phyloP scores from a whole-genome alignment of 2,113 vertebrate genomes.

The Phocoena phocoena region DNA sequence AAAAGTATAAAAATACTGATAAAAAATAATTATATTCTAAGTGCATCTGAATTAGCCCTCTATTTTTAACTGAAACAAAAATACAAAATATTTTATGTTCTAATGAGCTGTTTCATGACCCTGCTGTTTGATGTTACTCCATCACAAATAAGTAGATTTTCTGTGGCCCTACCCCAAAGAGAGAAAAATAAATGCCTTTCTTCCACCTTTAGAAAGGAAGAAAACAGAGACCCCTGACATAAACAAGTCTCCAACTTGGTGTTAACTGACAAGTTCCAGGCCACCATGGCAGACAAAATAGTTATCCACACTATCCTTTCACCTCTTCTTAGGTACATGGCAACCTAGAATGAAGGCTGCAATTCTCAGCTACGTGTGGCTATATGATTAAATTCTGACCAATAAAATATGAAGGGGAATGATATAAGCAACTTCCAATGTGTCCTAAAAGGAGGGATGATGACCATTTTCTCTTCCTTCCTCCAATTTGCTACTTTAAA shows the following conservation, averaged over 20 bases:
- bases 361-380: background rate
- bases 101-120: background rate
- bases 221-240: background rate
- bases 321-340: background rate
- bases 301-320: background rate
- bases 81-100: background rate
- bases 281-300: background rate
- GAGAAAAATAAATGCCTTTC: background rate
- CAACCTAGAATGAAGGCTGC: background rate
- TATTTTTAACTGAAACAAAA: slow-evolving; percentile 53
- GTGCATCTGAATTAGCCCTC: slow-evolving; percentile 39
- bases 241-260: background rate
- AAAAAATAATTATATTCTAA: slow-evolving; percentile 6
- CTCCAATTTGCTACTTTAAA: background rate
- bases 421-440: background rate
- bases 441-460: background rate
- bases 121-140: background rate
- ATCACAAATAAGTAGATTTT: background rate
- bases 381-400: background rate
- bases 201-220: background rate
- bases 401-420: background rate
- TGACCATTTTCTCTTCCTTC: background rate
- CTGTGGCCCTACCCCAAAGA: background rate
- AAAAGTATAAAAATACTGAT: slow-evolving; percentile 9
- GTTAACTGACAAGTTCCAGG: background rate